Base-by-base conservation (phyloP, 2,888 invertebrate genomes). In the Pseudoips prasinana region DNA sequence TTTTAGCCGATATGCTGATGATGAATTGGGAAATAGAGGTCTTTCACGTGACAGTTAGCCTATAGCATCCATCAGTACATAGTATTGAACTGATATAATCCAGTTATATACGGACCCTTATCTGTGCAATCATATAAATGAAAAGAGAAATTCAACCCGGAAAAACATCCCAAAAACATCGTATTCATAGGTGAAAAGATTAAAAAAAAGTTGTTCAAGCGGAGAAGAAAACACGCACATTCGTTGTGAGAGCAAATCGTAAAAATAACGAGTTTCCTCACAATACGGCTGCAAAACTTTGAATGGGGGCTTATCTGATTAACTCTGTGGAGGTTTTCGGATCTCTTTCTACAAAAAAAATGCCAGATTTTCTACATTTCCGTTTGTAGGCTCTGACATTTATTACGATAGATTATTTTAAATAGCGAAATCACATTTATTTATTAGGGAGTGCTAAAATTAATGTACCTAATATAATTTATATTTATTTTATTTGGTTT, bases 241-340 rank as follows among this genome's bases (percentile, higher is more conserved):
- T 56, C 38, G 34, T 31, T 39, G 41, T 32, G 39, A 33, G 32
- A 42, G 36, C 50, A 32, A 41, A 42, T 59, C 57, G 57, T 57
- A 59, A 57, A 59, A 56, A 56, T 59, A 57, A 59, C 57, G 56
- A 57, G 56, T 56, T 59, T 40, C 47, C 41, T 45, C 57, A 52
- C 60, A 57, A 57, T 59, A 57, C 46, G 57, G 39, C 51, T 25
- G 46, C 36, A 22, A 37, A 59, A 57, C 60, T 59, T 57, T 52
- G 36, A 59, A 51, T 52, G 40, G 43, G 44, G 42, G 46, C 58
- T 53, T 46, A 58, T 57, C 61, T 50, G 58, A 60, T 60, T 60
- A 60, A 49, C 58, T 58, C 39, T 32, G 40, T 34, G 36, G 53
- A 55, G 50, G 47, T 58, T 45, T 42, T 43, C 37, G 40, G 49